Evolutionary conservation across 2,113 vertebrate genomes (phyloP).

Genomic region (Campylomormyrus numenius): DNA sequence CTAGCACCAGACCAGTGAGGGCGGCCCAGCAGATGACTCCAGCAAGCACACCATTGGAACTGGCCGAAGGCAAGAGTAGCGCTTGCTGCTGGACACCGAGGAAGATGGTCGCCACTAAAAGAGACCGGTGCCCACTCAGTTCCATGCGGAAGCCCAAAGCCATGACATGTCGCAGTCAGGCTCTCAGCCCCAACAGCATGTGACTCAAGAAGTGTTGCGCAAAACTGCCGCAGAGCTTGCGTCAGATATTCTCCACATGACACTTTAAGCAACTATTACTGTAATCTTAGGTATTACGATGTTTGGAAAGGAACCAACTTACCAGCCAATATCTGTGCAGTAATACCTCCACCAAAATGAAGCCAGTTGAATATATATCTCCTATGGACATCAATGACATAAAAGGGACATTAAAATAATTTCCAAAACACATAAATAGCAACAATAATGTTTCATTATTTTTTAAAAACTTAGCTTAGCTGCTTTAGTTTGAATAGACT

Average conservation of each 20-base stretch:
- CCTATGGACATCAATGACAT: conserved; percentile 43
- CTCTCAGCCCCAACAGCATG: background rate
- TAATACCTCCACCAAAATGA: conserved; percentile 67
- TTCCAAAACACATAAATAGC: background rate
- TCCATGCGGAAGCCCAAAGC: background rate
- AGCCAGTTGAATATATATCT: conserved; percentile 72
- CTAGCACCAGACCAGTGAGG: conserved; percentile 54
- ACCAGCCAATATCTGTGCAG: conserved; percentile 73
- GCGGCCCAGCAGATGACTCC: conserved; percentile 70
- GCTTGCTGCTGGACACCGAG: conserved; percentile 68
- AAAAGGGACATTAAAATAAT: background rate
- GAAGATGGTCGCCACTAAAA: conserved; percentile 63
- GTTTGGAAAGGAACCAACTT: conserved; percentile 29
- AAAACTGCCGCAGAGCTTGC: background rate
- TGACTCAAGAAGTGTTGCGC: background rate
- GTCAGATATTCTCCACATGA: background rate
- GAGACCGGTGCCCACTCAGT: background rate
- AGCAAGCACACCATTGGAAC: conserved; percentile 61
- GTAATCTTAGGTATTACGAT: background rate
- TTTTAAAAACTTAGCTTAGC: background rate
- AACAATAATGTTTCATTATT: background rate
- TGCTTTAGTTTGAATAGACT: background rate
- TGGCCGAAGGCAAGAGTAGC: conserved; percentile 58
- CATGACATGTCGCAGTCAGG: background rate
- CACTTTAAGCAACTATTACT: background rate